Evolutionary conservation across 1,140 invertebrate species (phyloP), one percentile per base, ranked within the genome.

Genomic region (Ceratoteleas bidentatus): DNA sequence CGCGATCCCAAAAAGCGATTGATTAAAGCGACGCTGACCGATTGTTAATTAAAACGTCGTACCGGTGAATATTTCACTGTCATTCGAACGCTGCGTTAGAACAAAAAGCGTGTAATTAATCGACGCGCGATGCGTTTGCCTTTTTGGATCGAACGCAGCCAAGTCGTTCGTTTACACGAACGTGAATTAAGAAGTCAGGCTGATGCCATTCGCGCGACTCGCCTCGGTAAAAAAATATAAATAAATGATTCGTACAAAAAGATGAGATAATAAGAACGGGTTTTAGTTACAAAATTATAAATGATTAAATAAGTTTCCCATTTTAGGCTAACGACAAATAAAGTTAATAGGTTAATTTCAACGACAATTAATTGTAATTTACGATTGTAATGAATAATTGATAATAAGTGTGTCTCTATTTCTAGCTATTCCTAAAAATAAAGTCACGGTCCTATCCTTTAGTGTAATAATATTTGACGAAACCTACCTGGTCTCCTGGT

Each of bases 401-500:
- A 24, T 24, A 24, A 24, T 24, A 24, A 24, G 4, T 24, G 24
- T n/a, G n/a, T n/a, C n/a, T n/a, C n/a, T n/a, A n/a, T n/a, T n/a
- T n/a, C n/a, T n/a, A n/a, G n/a, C n/a, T n/a, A n/a, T n/a, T n/a
- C n/a, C n/a, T n/a, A n/a, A n/a, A n/a, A n/a, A n/a, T n/a, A n/a
- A n/a, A n/a, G n/a, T n/a, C n/a, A n/a, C n/a, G n/a, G n/a, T n/a
- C n/a, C n/a, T n/a, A n/a, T n/a, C n/a, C n/a, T n/a, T n/a, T n/a
- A n/a, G n/a, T n/a, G n/a, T n/a, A n/a, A n/a, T n/a, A n/a, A n/a
- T 58, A 43, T 33, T 56, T 69, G 34, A 69, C 16, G 3, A n/a
- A 14, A 33, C 52, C 2, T 66, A 95, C 90, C 54, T 91, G 91
- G 86, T 95, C 94, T 10, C 94, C 94, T 2, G 88, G 83, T 50